These are phyloP conservation scores for Atlantisia rogersi DNA, from an alignment of 2,113 vertebrate genomes.

Conservation along the genomic window DNA sequence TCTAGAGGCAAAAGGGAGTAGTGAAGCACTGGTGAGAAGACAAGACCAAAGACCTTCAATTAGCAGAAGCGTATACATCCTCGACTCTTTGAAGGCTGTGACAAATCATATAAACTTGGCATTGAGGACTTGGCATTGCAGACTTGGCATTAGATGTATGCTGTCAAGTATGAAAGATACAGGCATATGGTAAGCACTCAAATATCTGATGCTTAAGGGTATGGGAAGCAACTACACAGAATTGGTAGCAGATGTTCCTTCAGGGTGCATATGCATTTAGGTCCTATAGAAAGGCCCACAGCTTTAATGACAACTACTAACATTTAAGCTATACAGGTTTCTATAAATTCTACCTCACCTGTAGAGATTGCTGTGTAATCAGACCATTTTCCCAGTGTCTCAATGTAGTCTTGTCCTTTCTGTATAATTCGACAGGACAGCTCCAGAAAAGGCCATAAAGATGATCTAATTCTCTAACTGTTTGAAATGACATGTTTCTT, in stretches of 20 bases:
- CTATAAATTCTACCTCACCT: background rate
- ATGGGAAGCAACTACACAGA: background rate
- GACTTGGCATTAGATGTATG: background rate
- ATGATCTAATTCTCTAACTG: background rate
- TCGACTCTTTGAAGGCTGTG: background rate
- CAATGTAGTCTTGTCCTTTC: background rate
- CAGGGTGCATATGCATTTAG: background rate
- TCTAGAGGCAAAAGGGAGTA: background rate
- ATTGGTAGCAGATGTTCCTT: background rate
- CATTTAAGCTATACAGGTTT: background rate
- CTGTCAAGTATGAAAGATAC: constrained; percentile 16
- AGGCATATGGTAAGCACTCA: constrained; percentile 27
- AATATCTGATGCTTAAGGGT: background rate
- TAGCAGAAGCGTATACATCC: background rate
- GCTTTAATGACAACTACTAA: background rate
- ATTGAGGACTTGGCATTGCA: background rate
- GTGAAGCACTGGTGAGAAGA: background rate
- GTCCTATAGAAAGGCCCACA: background rate
- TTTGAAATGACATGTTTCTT: background rate
- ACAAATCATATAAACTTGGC: background rate
- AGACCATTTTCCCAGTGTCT: background rate
- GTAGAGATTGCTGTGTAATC: background rate
- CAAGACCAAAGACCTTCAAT: background rate
- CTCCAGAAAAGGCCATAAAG: background rate
- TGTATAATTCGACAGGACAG: background rate